phyloP scores from a whole-genome alignment of 2,113 vertebrate genomes.

The Melospiza melodia region DNA sequence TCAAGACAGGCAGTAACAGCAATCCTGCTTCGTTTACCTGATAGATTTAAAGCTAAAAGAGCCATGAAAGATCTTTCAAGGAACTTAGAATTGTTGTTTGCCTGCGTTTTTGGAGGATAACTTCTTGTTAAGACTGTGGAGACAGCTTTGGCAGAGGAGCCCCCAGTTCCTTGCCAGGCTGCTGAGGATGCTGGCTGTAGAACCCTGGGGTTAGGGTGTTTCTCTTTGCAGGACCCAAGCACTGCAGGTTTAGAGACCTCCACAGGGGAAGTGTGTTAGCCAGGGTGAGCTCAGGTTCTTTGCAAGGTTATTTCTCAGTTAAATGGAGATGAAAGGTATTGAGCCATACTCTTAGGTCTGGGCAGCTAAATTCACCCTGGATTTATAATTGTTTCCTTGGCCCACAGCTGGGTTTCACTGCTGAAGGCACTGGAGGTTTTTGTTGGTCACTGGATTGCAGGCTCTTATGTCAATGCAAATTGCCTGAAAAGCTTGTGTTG shows the following conservation, averaged over 20 bases:
- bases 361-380: not conserved
- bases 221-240: not conserved
- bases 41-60: not conserved
- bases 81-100: not conserved
- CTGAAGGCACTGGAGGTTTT: not conserved
- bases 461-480: not conserved
- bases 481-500: not conserved
- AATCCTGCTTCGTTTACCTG: not conserved
- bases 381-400: not conserved
- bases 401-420: not conserved
- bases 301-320: not conserved
- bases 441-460: not conserved
- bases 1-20: not conserved
- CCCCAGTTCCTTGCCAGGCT: not conserved
- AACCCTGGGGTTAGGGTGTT: fast-evolving
- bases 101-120: not conserved
- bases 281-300: not conserved
- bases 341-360: not conserved
- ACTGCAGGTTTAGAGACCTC: not conserved
- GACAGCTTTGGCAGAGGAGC: not conserved
- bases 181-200: not conserved
- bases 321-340: not conserved
- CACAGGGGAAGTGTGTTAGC: not conserved
- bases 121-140: not conserved
- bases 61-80: not conserved